phyloP scores from a whole-genome alignment of 2,888 invertebrate species.

The Cephus pygmeus region DNA sequence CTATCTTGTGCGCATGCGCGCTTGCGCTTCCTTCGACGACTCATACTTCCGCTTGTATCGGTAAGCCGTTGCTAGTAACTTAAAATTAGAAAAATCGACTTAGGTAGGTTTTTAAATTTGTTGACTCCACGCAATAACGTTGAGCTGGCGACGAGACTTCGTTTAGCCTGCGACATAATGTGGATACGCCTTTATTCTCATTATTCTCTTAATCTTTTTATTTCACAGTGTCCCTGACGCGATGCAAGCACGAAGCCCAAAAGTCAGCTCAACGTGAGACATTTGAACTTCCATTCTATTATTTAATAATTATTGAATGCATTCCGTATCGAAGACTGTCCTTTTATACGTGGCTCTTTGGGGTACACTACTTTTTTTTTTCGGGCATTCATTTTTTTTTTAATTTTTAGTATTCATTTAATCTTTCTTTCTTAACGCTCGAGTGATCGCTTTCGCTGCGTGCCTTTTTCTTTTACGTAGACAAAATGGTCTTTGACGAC shows the following conservation, averaged over 20 bases:
- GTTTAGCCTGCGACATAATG: not conserved
- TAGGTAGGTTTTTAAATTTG: conserved; percentile 53
- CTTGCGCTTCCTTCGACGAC: conserved; percentile 24
- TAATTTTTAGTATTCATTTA: conserved; percentile 16
- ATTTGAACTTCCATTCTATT: conserved; percentile 37
- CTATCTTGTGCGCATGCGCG: conserved; percentile 2
- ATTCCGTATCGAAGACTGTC: conserved; percentile 59
- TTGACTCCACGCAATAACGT: conserved; percentile 38
- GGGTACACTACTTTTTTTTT: not conserved
- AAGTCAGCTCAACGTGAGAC: not conserved
- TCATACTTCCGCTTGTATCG: conserved; percentile 36
- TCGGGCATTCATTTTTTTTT: conserved; percentile 25
- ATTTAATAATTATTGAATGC: conserved; percentile 46
- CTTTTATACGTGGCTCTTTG: conserved; percentile 23
- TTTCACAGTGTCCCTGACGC: not conserved
- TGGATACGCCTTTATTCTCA: not conserved
- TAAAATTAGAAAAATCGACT: conserved; percentile 41
- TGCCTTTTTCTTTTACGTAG: conserved; percentile 3
- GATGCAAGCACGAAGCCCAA: not conserved
- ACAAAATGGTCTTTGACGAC: conserved; percentile 1
- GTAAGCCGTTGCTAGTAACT: conserved; percentile 42
- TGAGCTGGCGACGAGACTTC: conserved; percentile 30
- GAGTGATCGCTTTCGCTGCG: not conserved
- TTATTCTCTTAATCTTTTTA: not conserved
- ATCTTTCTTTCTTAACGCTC: conserved; percentile 9